Percentiles rank a stretch among this genome's conserved stretches.
These are phyloP conservation scores for Eidolon helvum DNA, from an alignment of 2,113 vertebrate genomes.

Conservation along the genomic window DNA sequence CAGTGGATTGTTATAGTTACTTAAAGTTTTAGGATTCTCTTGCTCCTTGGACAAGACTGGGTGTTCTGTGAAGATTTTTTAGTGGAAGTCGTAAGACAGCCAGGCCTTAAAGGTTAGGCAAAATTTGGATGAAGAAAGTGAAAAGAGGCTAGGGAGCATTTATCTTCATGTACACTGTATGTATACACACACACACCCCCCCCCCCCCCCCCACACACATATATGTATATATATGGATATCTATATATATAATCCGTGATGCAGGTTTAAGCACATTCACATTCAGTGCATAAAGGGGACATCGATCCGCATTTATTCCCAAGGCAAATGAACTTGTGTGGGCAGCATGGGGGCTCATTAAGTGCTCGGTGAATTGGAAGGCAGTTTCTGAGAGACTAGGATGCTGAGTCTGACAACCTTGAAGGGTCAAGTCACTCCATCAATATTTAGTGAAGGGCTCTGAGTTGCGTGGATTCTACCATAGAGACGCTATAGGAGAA, in stretches of 20 bases:
- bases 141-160: neutral
- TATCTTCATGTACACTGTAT: neutral
- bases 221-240: too few species aligned
- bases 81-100: neutral
- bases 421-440: constrained; percentile 47
- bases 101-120: neutral
- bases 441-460: constrained; percentile 19
- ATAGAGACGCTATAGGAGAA: neutral
- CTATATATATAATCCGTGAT: neutral
- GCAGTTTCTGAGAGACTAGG: constrained; percentile 45
- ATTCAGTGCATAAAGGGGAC: constrained; percentile 28
- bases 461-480: neutral
- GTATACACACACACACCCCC: too few species aligned
- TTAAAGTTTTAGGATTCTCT: neutral
- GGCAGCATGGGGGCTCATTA: constrained; percentile 47
- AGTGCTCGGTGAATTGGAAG: constrained; percentile 46
- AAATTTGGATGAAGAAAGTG: neutral
- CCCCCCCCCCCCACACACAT: too few species aligned
- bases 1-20: neutral
- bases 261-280: constrained; percentile 37
- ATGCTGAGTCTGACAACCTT: constrained; percentile 2
- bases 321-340: constrained; percentile 67
- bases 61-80: neutral
- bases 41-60: neutral
- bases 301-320: constrained; percentile 69